These are phyloP conservation scores for Centropus bengalensis DNA, from an alignment of 2,113 vertebrate genomes.

Conservation along the genomic window DNA sequence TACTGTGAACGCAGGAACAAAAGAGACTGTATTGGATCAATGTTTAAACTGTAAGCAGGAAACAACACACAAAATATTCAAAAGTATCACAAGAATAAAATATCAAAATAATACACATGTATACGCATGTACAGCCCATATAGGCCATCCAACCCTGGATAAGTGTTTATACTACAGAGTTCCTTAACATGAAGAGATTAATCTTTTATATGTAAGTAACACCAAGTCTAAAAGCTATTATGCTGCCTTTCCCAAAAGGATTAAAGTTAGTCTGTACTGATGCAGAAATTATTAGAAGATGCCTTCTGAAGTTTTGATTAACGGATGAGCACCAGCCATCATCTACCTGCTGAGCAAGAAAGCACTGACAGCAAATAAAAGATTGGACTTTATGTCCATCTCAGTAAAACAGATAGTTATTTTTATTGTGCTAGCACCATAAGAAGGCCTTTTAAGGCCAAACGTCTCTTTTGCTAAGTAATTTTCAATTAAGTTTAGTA, in stretches of 20 bases:
- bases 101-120: background rate
- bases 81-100: too few species aligned
- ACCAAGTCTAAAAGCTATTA: background rate
- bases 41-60: background rate
- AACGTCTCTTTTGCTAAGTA: conserved; percentile 41
- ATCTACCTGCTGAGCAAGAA: background rate
- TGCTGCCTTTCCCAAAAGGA: conserved; percentile 1
- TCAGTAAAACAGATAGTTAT: conserved; percentile 12
- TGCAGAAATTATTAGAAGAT: background rate
- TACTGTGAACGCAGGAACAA: background rate
- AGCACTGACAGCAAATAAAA: background rate
- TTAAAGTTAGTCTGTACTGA: background rate
- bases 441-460: conserved; percentile 43
- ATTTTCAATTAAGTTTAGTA: conserved; percentile 39
- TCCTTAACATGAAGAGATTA: background rate
- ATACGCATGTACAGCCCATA: background rate
- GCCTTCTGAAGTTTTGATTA: background rate
- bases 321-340: background rate
- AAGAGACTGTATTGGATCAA: background rate
- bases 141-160: background rate
- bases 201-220: conserved; percentile 49
- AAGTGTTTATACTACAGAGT: background rate
- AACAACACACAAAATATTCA: conserved; percentile 1
- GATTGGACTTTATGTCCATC: background rate
- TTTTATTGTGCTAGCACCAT: conserved; percentile 38